These are phyloP conservation scores for Catotricha subobsoleta DNA, from an alignment of 2,888 invertebrate species.

Conservation along the genomic window DNA sequence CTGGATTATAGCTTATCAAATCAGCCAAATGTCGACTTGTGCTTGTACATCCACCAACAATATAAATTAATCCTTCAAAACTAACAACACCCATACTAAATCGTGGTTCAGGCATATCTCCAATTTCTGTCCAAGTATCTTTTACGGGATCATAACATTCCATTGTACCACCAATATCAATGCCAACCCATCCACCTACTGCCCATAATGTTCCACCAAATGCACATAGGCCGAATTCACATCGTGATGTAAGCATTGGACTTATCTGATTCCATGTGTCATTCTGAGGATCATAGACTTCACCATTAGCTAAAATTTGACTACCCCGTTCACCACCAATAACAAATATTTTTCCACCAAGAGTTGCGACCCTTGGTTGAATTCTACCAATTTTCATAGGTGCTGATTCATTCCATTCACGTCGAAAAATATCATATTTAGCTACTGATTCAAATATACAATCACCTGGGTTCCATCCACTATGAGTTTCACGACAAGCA, in stretches of 20 bases:
- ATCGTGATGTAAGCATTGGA: constrained; percentile 66
- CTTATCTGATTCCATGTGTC: constrained; percentile 43
- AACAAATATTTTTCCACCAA: constrained; percentile 74
- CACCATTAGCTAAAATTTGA: constrained; percentile 73
- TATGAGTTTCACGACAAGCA: constrained; percentile 57
- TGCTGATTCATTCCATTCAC: constrained; percentile 60
- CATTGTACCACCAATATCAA: constrained; percentile 74
- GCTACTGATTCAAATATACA: constrained; percentile 69
- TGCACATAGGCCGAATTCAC: constrained; percentile 76
- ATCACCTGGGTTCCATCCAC: constrained; percentile 60
- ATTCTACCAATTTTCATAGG: constrained; percentile 73
- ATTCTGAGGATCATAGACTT: constrained; percentile 58
- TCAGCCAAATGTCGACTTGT: constrained; percentile 63
- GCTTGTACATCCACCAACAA: constrained; percentile 79
- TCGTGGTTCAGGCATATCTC: constrained; percentile 63
- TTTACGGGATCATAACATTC: constrained; percentile 69
- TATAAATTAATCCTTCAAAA: constrained; percentile 44
- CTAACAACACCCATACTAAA: constrained; percentile 86
- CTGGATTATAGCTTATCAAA: constrained; percentile 61
- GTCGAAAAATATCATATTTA: constrained; percentile 47
- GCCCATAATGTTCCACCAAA: constrained; percentile 69
- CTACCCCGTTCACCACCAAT: constrained; percentile 85
- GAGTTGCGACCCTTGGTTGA: constrained; percentile 67
- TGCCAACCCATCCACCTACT: constrained; percentile 86
- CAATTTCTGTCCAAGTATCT: constrained; percentile 60